phyloP scores from a whole-genome alignment of 2,113 vertebrate species.

The Oenanthe melanoleuca region DNA sequence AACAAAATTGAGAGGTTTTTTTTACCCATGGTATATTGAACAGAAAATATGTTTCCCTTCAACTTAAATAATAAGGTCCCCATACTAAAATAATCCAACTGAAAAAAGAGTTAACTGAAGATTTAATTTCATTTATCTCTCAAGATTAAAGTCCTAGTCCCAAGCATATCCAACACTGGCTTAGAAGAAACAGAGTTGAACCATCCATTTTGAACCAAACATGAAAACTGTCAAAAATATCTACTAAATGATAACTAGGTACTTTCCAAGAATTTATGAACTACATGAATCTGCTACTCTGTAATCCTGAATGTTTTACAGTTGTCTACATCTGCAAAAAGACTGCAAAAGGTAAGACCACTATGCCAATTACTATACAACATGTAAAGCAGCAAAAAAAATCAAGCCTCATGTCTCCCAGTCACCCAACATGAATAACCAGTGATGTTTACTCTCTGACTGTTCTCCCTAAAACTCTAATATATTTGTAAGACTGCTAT shows the following conservation, averaged over 20 bases:
- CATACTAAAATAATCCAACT: not conserved
- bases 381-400: not conserved
- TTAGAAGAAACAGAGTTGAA: not conserved
- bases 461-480: conserved; percentile 9
- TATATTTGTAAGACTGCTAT: conserved; percentile 46
- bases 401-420: not conserved
- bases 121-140: not conserved
- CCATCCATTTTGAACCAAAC: not conserved
- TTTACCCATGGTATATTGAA: not conserved
- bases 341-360: not conserved
- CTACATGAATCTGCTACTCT: not conserved
- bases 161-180: not conserved
- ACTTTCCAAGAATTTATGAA: not conserved
- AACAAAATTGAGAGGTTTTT: not conserved
- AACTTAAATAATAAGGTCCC: not conserved
- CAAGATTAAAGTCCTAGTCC: not conserved
- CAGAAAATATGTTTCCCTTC: not conserved
- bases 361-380: not conserved
- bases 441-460: not conserved
- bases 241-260: not conserved
- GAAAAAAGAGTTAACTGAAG: not conserved
- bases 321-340: not conserved
- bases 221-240: not conserved
- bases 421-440: not conserved
- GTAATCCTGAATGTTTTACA: not conserved